phyloP scores from a whole-genome alignment of 2,888 invertebrate genomes.

The Papilio protenor region DNA sequence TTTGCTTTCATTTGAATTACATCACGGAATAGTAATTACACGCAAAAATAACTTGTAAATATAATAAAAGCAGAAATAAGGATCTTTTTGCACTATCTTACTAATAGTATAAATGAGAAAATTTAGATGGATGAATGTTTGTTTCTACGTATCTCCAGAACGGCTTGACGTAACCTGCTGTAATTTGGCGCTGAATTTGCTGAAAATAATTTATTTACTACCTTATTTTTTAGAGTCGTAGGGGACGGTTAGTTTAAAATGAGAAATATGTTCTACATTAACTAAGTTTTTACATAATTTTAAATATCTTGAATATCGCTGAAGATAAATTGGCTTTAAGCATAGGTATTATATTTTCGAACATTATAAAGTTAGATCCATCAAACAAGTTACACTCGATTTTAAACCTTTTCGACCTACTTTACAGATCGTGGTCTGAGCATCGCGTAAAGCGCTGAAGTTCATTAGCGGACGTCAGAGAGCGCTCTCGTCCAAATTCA shows the following conservation, averaged over 20 bases:
- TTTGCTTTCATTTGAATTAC: slow-evolving; percentile 11
- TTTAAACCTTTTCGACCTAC: neutral
- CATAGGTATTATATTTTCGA: neutral
- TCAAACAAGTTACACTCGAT: neutral
- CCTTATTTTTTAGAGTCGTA: too few relatives aligned
- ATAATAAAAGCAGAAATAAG: neutral
- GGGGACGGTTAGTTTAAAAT: too few relatives aligned
- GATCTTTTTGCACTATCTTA: neutral
- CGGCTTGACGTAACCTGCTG: too few relatives aligned
- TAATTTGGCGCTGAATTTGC: too few relatives aligned
- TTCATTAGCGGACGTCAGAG: slow-evolving; percentile 1
- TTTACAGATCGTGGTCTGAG: neutral
- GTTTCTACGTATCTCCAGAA: too few relatives aligned
- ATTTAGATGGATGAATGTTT: too few relatives aligned
- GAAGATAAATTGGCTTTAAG: neutral
- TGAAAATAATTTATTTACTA: too few relatives aligned
- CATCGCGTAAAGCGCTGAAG: neutral
- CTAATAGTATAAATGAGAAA: too few relatives aligned
- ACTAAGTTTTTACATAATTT: too few relatives aligned
- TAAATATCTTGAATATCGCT: too few relatives aligned
- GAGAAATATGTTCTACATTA: too few relatives aligned
- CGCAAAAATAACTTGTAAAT: neutral
- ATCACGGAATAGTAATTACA: neutral
- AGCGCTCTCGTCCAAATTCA: neutral
- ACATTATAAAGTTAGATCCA: neutral